phyloP scores from a whole-genome alignment of 1,140 invertebrate species.

The Saccostrea cuccullata region DNA sequence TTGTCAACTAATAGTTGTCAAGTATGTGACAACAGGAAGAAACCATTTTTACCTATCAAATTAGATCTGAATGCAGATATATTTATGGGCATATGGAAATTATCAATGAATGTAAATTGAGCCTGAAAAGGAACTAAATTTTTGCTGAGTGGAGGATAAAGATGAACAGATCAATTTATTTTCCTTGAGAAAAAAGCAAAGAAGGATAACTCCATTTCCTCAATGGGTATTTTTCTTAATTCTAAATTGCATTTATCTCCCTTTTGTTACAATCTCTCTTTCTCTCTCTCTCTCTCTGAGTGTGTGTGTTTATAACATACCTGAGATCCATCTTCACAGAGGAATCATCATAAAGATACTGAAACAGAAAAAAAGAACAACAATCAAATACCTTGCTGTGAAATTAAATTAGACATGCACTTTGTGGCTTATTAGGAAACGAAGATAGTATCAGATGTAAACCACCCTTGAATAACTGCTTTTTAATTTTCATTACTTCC shows the following conservation, averaged over 20 bases:
- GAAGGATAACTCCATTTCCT: neutral
- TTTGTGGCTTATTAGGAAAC: neutral
- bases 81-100: neutral
- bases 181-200: neutral
- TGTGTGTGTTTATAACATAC: neutral
- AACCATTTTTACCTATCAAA: neutral
- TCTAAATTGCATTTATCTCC: neutral
- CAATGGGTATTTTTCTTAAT: neutral
- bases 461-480: constrained; percentile 3
- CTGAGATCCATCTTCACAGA: constrained; percentile 32
- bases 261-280: neutral
- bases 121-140: neutral
- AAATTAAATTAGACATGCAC: neutral
- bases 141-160: too few species aligned
- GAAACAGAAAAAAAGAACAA: neutral
- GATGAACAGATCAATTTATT: neutral
- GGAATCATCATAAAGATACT: constrained; percentile 29
- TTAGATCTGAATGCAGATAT: neutral
- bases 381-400: neutral
- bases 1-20: neutral
- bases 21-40: neutral
- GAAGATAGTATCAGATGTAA: neutral
- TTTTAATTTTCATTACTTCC: constrained; percentile 5
- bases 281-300: neutral
- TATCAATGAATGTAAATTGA: neutral